These are phyloP conservation scores for Horisme vitalbata DNA, from an alignment of 2,888 invertebrate genomes.

Conservation along the genomic window DNA sequence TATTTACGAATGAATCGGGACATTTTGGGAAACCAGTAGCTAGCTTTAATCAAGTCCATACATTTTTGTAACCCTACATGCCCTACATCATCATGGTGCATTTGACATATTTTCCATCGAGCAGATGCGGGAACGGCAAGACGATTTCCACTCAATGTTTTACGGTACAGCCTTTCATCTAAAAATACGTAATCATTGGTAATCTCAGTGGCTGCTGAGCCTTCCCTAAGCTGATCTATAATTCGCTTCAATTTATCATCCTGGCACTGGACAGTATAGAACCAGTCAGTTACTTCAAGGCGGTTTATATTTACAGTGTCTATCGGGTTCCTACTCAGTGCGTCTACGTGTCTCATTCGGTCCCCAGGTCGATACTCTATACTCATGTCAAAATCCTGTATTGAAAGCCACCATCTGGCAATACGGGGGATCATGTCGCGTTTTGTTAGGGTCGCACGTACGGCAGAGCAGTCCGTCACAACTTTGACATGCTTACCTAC, in stretches of 20 bases:
- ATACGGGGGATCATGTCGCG: too few relatives aligned
- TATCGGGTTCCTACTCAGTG: conserved; percentile 43
- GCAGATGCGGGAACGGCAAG: conserved; percentile 39
- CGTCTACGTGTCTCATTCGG: conserved; percentile 46
- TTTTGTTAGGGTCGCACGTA: too few relatives aligned
- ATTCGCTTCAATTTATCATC: neutral
- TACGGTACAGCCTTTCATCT: conserved; percentile 33
- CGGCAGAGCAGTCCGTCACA: too few relatives aligned
- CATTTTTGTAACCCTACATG: conserved; percentile 40
- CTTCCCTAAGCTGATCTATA: conserved; percentile 18
- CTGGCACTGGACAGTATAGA: conserved; percentile 12
- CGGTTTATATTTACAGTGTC: neutral
- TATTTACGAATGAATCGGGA: conserved; percentile 37
- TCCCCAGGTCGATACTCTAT: conserved; percentile 43
- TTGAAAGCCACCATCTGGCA: too few relatives aligned
- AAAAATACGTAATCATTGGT: conserved; percentile 26
- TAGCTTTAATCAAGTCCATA: conserved; percentile 37
- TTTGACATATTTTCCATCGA: conserved; percentile 42
- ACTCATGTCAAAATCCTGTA: too few relatives aligned
- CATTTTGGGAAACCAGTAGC: conserved; percentile 46
- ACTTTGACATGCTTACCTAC: too few relatives aligned
- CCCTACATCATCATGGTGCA: conserved; percentile 39
- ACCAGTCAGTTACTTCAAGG: conserved; percentile 31
- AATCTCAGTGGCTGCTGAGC: conserved; percentile 17
- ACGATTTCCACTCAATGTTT: conserved; percentile 34